These are phyloP conservation scores for Campylomormyrus tamandua DNA, from an alignment of 2,113 vertebrate genomes.

Conservation along the genomic window DNA sequence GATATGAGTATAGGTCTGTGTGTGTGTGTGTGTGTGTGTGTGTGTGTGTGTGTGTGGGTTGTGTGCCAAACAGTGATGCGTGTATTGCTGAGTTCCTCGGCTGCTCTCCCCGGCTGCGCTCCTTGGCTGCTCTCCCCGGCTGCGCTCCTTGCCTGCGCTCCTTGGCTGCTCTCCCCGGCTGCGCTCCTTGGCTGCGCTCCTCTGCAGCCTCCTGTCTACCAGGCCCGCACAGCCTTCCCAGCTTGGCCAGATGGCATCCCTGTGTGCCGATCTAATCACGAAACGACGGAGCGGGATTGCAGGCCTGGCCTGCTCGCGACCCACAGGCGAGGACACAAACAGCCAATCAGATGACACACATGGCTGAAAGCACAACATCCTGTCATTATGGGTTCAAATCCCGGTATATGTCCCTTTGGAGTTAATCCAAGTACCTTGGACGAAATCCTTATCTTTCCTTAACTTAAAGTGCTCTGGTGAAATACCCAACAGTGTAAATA, in stretches of 20 bases:
- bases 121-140: neutral
- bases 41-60: neutral
- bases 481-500: neutral
- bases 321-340: neutral
- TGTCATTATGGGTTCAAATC: neutral
- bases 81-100: neutral
- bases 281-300: neutral
- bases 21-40: neutral
- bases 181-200: neutral
- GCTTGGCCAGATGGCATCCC: neutral
- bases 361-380: neutral
- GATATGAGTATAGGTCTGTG: neutral
- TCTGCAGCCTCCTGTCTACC: neutral
- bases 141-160: neutral
- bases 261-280: neutral
- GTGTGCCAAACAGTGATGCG: neutral
- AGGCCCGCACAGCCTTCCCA: neutral
- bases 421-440: neutral
- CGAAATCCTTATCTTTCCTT: neutral
- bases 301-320: neutral
- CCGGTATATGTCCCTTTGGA: neutral
- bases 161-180: neutral
- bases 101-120: neutral
- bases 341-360: neutral
- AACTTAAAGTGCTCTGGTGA: neutral